Base-by-base conservation (phyloP, 2,888 invertebrate genomes). In the Serripes groenlandicus region DNA sequence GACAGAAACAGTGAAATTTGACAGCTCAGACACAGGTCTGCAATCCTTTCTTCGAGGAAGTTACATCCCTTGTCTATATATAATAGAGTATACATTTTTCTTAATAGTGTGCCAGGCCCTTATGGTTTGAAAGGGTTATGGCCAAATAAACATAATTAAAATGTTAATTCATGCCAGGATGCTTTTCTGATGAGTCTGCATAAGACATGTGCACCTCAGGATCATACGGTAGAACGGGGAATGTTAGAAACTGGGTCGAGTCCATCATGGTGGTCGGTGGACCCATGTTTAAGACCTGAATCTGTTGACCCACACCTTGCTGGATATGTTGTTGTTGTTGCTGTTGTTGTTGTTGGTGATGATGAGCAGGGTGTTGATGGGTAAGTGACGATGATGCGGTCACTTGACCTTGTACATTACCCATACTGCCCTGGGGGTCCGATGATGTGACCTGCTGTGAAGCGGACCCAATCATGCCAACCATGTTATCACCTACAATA, bases 191-290 rank as follows among this genome's bases (percentile, higher is more conserved):
- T 2, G 80, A 52, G 64, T 81, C 78, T 4, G 78, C 56, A 15
- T 71, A 52, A 26, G 80, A 81, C 34, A 81, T 49, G 28, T 72
- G 69, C 21, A 81, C 71, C 30, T 85, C 84, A 9, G 84, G 69
- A 35, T 85, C 84, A 30, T 75, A 69, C 28, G 84, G 73, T 37
- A 85, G 66, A 69, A 85, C 75, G 9, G 78, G 62, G 32, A 81
- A 81, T n/a, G 75, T 71, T 26, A 85, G 35, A 23, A 78, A 75
- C 0, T 54, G 62, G 23, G 81, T 64, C 30, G 81, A 78, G 64
- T 85, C 78, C 35, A 85, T 75, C 69, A 81, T 78, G 23, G 75
- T 37, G 34, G 72, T 78, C 23, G 72, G 75, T 18, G 73, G 66
- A 4, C 66, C 77, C 64, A 77, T 64, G 26, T 71, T 73, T 9